Evolutionary conservation across 1,140 invertebrate species (phyloP).

Genomic region (Cyrtorhinus lividipennis): DNA sequence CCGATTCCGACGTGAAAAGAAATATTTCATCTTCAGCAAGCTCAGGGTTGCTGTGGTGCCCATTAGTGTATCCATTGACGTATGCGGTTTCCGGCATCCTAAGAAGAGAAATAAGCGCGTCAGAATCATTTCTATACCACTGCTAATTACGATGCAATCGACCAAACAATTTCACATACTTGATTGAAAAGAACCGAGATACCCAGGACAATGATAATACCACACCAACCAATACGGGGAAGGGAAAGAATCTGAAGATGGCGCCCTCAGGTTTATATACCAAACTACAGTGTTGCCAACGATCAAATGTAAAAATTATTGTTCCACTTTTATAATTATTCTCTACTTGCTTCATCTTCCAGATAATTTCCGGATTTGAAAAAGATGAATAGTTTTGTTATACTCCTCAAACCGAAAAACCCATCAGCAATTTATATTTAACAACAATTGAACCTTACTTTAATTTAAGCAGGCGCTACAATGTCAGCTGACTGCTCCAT

Average conservation of each 20-base stretch:
- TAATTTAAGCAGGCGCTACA: no score
- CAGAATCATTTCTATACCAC: neutral
- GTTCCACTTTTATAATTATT: no score
- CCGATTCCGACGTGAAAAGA: slow-evolving; percentile 97
- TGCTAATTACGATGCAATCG: neutral
- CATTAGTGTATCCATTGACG: slow-evolving; percentile 36
- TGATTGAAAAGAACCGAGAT: neutral
- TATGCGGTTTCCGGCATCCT: slow-evolving; percentile 26
- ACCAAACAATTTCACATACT: neutral
- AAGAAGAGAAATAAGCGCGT: neutral
- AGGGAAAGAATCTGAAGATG: neutral
- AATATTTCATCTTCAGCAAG: slow-evolving; percentile 75
- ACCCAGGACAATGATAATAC: neutral
- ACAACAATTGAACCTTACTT: no score
- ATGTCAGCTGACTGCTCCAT: no score
- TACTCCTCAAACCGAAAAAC: no score
- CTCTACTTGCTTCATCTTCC: no score
- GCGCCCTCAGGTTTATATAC: neutral
- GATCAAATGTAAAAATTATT: no score
- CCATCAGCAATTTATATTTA: no score
- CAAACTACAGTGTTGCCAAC: neutral
- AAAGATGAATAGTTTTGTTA: no score
- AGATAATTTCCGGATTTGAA: no score
- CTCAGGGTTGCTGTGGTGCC: slow-evolving; percentile 46
- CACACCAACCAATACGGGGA: neutral